Conservation (phyloP, 2,888 invertebrate genomes). For the Macrophya annulata region DNA sequence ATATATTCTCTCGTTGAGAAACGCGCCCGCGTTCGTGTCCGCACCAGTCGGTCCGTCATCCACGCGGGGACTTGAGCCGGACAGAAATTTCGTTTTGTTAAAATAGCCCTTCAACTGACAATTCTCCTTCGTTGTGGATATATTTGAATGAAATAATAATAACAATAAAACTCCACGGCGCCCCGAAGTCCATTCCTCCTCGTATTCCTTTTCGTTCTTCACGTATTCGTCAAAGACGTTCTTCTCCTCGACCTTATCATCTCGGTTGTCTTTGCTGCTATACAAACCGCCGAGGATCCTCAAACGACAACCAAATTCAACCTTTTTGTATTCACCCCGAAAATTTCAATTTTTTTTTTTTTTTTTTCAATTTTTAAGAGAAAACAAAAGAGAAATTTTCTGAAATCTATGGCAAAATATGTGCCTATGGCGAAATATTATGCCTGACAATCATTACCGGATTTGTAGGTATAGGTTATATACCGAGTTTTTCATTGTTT, state of each 20-base stretch:
- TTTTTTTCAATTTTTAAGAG: background rate
- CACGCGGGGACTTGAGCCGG: background rate
- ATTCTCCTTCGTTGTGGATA: conserved; percentile 27
- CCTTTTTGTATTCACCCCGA: conserved; percentile 30
- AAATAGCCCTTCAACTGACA: conserved; percentile 45
- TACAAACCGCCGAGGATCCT: conserved; percentile 4
- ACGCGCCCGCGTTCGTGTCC: background rate
- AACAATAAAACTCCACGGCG: conserved; percentile 43
- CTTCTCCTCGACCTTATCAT: conserved; percentile 27
- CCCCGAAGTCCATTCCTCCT: conserved; percentile 39
- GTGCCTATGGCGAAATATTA: background rate
- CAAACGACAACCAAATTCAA: conserved; percentile 17
- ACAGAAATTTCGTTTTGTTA: conserved; percentile 48
- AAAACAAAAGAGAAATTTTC: background rate
- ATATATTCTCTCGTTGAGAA: background rate
- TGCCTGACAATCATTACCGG: background rate
- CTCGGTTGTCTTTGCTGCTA: background rate
- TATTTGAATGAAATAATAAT: conserved; percentile 52
- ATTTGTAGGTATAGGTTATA: background rate
- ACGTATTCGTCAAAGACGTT: conserved; percentile 6
- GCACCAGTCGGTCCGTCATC: conserved; percentile 35
- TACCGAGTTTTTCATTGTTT: conserved; percentile 8
- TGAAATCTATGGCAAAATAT: background rate
- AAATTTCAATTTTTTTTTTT: conserved; percentile 6
- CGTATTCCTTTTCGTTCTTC: background rate